These are phyloP conservation scores for Paralichthys olivaceus DNA, from an alignment of 2,113 vertebrate species.

Conservation along the genomic window DNA sequence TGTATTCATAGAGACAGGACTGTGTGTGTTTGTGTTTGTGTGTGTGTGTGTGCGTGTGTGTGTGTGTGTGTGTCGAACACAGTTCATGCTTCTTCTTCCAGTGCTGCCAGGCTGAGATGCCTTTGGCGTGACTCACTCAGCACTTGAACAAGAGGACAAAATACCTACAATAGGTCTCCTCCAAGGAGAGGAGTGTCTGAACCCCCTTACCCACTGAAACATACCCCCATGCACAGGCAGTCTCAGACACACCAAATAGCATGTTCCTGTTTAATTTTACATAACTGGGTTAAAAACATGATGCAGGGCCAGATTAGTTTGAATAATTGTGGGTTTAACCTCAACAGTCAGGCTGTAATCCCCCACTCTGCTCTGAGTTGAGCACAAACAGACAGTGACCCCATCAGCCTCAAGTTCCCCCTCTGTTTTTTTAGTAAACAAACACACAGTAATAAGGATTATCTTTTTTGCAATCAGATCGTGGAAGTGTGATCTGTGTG, in stretches of 20 bases:
- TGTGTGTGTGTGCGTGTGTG: conserved; percentile 24
- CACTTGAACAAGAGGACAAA: conserved; percentile 61
- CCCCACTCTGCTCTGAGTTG: conserved; percentile 1
- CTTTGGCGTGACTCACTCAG: conserved; percentile 73
- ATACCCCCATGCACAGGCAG: neutral
- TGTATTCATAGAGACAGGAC: neutral
- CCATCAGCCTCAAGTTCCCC: conserved; percentile 6
- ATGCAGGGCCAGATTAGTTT: conserved; percentile 32
- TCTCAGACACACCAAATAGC: conserved; percentile 2
- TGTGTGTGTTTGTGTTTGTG: conserved; percentile 9
- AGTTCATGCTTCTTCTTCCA: conserved; percentile 49
- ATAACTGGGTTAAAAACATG: conserved; percentile 38
- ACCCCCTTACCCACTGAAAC: neutral
- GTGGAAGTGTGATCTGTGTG: conserved; percentile 19
- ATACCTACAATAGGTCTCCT: conserved; percentile 60
- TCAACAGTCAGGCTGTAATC: conserved; percentile 49
- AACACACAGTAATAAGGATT: conserved; percentile 49
- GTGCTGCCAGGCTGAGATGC: conserved; percentile 74
- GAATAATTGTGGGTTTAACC: conserved; percentile 40
- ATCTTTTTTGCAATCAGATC: conserved; percentile 33
- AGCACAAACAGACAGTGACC: conserved; percentile 27
- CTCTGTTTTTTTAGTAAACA: conserved; percentile 52
- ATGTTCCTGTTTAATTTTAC: conserved; percentile 3
- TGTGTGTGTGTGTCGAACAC: conserved; percentile 40
- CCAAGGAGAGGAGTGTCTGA: conserved; percentile 35